Conservation (phyloP, 64 coral and sea anemone genomes). For the Dendrophyllia cribrosa region DNA sequence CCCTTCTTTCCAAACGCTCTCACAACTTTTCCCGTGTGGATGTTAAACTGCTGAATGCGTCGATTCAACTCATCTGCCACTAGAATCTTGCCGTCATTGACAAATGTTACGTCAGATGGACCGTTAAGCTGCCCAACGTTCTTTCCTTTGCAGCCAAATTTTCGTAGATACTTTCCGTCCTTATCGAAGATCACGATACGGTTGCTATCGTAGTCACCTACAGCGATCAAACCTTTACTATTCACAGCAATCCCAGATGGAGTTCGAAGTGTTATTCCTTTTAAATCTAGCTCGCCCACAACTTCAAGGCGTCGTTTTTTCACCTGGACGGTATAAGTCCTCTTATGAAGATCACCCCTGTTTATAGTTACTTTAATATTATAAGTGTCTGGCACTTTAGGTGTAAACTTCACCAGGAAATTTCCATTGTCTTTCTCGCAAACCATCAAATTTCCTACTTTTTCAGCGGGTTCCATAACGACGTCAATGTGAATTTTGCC, state of each 20-base stretch:
- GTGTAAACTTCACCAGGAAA: no score
- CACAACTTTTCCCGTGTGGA: background rate
- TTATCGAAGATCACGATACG: background rate
- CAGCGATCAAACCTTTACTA: background rate
- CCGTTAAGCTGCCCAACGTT: background rate
- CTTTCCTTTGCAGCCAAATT: slow-evolving; percentile 4
- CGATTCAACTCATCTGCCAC: slow-evolving; percentile 18
- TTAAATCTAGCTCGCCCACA: no score
- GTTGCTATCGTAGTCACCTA: background rate
- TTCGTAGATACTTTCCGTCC: background rate
- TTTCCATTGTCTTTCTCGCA: no score
- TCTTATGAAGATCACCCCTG: no score
- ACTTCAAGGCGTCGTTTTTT: no score
- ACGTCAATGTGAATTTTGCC: no score
- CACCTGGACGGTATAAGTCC: no score
- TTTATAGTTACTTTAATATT: no score
- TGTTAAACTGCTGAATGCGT: slow-evolving; percentile 17
- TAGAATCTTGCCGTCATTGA: slow-evolving; percentile 23
- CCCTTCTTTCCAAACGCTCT: slow-evolving; percentile 1
- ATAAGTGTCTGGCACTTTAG: no score
- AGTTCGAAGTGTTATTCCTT: no score
- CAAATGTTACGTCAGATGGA: slow-evolving; percentile 6
- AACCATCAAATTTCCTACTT: no score
- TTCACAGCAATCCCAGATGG: slow-evolving; percentile 1
- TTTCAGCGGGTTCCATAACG: no score